These are phyloP conservation scores for Saccostrea cuccullata DNA, from an alignment of 1,140 invertebrate species.

Conservation along the genomic window DNA sequence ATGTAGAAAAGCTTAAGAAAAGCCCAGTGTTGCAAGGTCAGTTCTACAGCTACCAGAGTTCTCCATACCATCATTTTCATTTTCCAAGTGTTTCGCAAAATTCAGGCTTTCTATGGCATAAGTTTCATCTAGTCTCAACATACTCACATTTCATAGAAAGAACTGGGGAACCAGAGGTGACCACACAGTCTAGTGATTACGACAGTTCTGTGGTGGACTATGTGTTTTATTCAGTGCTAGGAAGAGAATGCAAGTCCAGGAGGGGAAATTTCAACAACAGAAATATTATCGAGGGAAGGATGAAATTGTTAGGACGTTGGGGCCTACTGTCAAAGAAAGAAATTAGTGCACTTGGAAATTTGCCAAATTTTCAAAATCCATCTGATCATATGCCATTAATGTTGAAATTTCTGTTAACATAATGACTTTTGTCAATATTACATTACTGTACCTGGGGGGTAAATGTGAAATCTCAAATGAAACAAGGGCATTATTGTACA, in stretches of 20 bases:
- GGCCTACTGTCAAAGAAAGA: constrained; percentile 83
- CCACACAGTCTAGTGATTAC: constrained; percentile 68
- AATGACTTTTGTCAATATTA: background rate
- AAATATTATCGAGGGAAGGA: constrained; percentile 66
- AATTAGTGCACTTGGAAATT: constrained; percentile 81
- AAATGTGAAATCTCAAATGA: background rate
- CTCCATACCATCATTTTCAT: constrained; percentile 28
- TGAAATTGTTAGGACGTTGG: constrained; percentile 83
- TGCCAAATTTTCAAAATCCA: constrained; percentile 84
- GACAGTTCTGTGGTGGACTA: constrained; percentile 75
- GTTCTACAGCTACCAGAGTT: background rate
- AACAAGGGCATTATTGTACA: background rate
- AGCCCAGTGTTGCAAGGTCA: constrained; percentile 10
- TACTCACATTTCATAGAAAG: constrained; percentile 67
- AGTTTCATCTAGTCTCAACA: constrained; percentile 75
- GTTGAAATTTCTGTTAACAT: constrained; percentile 64
- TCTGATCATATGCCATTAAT: constrained; percentile 71
- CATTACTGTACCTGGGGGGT: no score
- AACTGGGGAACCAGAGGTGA: constrained; percentile 61
- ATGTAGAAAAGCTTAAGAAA: background rate
- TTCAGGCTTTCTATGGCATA: constrained; percentile 66
- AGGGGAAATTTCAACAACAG: constrained; percentile 13
- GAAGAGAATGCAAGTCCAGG: constrained; percentile 38
- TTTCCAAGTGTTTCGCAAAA: constrained; percentile 38
- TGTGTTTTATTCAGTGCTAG: constrained; percentile 73